Base-by-base conservation (phyloP, 1,140 invertebrate genomes). In the Oedothorax gibbosus region DNA sequence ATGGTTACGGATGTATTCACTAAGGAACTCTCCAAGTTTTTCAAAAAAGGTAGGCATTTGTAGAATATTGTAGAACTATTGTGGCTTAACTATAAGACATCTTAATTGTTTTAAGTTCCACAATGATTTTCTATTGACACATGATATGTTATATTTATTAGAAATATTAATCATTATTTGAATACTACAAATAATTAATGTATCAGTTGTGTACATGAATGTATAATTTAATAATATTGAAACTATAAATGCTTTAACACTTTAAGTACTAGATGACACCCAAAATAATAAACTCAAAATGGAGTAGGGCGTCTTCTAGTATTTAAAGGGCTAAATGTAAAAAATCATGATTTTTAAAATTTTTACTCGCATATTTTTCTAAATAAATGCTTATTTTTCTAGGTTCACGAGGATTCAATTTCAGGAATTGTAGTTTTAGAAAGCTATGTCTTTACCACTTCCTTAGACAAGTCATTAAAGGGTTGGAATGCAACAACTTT, bases 401-500 rank as follows among this genome's bases (percentile, higher is more conserved):
- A 84, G 81, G 57, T 84, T 11, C 81, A 84, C 68, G 50, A 21
- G 8, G 69, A 73, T 57, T n/a, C 71, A 56, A 76, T 84, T 11
- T 66, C 81, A 56, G 81, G 81, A 7, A 66, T 84, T 56, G n/a
- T 11, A 49, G 71, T 66, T 0, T 7, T 66, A 75, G 81, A 35
- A 35, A 15, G 2, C 14, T 75, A 84, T 68, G 56, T 84, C 18
- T 84, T 84, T 53, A 84, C 81, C 18, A 65, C 60, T 50, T 84
- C 81, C 15, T 53, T 84, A 14, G 81, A 84, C n/a, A 75, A 57
- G 60, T 66, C 81, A 14, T 54, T 84, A 7, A 82, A 82, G 73
- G 80, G 80, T 11, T 82, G 81, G 71, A 35, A 75, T 64, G 49
- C 51, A 49, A 15, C 51, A 66, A 11, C 69, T 66, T 50, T 66